Percentiles rank a stretch among this genome's conserved stretches.
Conservation (phyloP, 2,113 vertebrate species). For the Corvus hawaiiensis region DNA sequence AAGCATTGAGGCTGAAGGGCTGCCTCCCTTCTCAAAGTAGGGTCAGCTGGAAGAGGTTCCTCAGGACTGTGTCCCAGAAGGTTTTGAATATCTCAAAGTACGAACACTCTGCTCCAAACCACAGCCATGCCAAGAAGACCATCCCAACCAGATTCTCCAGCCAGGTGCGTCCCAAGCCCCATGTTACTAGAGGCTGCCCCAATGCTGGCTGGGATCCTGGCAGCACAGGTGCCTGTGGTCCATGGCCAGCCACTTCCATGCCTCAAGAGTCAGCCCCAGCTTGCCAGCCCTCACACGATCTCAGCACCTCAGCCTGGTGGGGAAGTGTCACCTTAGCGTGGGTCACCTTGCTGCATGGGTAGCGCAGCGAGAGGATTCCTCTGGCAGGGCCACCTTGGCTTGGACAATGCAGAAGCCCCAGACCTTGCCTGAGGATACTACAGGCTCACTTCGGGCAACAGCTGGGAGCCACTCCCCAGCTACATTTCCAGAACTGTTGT, state of each 20-base stretch:
- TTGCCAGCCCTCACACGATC: rapidly evolving
- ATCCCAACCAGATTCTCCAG: background rate
- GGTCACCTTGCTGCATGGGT: background rate
- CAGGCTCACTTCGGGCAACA: background rate
- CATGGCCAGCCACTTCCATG: background rate
- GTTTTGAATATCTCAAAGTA: background rate
- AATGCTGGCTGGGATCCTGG: background rate
- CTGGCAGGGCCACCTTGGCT: background rate
- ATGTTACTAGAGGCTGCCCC: background rate
- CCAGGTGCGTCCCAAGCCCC: background rate
- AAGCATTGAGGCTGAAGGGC: background rate
- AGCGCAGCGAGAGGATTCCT: background rate
- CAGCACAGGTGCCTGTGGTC: background rate
- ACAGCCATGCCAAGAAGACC: background rate
- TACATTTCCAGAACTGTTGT: background rate
- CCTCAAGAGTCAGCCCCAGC: background rate
- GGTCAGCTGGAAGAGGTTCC: background rate
- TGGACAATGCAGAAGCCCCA: background rate
- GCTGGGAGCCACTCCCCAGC: background rate
- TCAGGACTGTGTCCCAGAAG: background rate
- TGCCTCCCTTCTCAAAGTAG: background rate
- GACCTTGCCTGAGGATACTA: background rate
- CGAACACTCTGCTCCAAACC: background rate
- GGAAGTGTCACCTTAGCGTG: background rate
- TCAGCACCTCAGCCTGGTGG: background rate